Conservation (phyloP, 2,113 vertebrate genomes). For the Nibea coibor region DNA sequence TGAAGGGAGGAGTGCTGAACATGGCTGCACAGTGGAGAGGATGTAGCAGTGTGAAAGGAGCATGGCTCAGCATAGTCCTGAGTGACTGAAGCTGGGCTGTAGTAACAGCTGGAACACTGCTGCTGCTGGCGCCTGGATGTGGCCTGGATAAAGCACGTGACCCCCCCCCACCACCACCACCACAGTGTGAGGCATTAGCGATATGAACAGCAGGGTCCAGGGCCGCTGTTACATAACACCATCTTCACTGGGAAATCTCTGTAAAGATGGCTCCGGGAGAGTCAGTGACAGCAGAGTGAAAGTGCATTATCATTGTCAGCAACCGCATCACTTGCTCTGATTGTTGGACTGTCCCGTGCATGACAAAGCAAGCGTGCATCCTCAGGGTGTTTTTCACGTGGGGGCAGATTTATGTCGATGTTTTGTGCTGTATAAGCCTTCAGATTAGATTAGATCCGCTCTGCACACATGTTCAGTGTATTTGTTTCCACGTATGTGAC, state of each 20-base stretch:
- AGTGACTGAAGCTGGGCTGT: slow-evolving; percentile 67
- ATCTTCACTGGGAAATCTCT: slow-evolving; percentile 79
- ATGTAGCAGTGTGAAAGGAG: slow-evolving; percentile 37
- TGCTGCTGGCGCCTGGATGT: slow-evolving; percentile 74
- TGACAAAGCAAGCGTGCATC: slow-evolving; percentile 55
- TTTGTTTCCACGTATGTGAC: slow-evolving; percentile 4
- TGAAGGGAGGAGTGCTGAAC: slow-evolving; percentile 30
- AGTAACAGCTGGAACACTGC: slow-evolving; percentile 79
- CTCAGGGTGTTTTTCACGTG: slow-evolving; percentile 41
- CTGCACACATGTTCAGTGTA: slow-evolving; percentile 11
- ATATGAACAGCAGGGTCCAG: slow-evolving; percentile 81
- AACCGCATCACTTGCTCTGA: slow-evolving; percentile 55
- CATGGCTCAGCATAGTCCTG: slow-evolving; percentile 57
- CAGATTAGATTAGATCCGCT: slow-evolving; percentile 22
- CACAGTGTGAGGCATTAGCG: slow-evolving; percentile 81
- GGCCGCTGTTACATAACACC: slow-evolving; percentile 76
- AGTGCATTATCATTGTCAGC: slow-evolving; percentile 73
- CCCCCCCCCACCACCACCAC: slow-evolving; percentile 30
- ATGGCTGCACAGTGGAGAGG: slow-evolving; percentile 44
- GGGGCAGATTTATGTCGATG: slow-evolving; percentile 47
- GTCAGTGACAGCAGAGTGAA: slow-evolving; percentile 67
- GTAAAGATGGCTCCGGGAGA: slow-evolving; percentile 70
- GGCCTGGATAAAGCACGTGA: slow-evolving; percentile 80
- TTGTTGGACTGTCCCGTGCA: slow-evolving; percentile 34
- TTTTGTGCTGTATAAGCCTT: slow-evolving; percentile 45